These are phyloP conservation scores for Tenthredo scrophulariae DNA, from an alignment of 2,888 invertebrate species.

Conservation along the genomic window DNA sequence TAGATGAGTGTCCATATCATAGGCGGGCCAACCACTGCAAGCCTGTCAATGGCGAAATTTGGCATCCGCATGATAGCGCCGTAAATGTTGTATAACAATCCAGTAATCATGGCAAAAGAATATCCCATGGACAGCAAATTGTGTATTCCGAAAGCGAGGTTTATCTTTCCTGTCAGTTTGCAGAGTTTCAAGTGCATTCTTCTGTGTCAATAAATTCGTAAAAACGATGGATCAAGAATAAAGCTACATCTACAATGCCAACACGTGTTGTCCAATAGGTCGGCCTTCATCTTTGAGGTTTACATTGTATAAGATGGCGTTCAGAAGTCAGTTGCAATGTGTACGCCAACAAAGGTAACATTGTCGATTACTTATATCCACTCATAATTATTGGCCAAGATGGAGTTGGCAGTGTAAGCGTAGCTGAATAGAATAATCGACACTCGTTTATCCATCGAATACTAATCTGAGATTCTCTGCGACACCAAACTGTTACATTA, in stretches of 20 bases:
- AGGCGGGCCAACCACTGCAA: no score
- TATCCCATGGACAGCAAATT: conserved; percentile 9
- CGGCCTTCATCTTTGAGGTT: neutral
- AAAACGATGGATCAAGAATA: neutral
- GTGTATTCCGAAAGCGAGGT: conserved; percentile 9
- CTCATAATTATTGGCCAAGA: no score
- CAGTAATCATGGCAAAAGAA: conserved; percentile 5
- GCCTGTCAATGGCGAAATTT: no score
- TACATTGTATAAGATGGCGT: neutral
- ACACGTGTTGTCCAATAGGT: neutral
- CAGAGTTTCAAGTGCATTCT: conserved; percentile 24
- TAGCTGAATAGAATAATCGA: neutral
- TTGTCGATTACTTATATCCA: no score
- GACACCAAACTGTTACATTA: no score
- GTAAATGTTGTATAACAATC: conserved; percentile 8
- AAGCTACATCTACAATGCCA: neutral
- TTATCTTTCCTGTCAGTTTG: neutral
- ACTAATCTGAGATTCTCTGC: no score
- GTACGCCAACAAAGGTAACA: no score
- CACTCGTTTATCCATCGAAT: no score
- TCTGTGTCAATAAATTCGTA: neutral
- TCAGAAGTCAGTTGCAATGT: no score
- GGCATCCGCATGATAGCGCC: no score
- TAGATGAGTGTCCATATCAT: no score
- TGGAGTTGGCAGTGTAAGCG: neutral